These are phyloP conservation scores for Apotomis turbidana DNA, from an alignment of 2,888 invertebrate genomes.

Conservation along the genomic window DNA sequence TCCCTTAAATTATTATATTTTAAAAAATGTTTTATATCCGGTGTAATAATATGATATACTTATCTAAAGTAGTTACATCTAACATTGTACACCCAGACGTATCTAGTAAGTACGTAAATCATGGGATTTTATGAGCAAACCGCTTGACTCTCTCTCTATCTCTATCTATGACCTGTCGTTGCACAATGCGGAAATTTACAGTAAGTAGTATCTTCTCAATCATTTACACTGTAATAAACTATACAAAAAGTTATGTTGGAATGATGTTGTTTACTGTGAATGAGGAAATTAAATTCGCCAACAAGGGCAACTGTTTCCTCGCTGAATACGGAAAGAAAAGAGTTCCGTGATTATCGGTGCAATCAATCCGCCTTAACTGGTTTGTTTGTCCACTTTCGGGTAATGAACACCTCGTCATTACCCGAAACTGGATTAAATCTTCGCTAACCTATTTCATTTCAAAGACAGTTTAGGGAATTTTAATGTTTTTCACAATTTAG, in stretches of 20 bases:
- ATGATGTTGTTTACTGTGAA: conserved; percentile 25
- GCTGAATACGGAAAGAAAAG: conserved; percentile 33
- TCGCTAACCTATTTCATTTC: not conserved
- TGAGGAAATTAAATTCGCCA: conserved; percentile 36
- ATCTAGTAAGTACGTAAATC: too few species aligned
- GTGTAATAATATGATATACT: too few species aligned
- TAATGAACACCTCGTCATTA: not conserved
- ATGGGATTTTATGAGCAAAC: not conserved
- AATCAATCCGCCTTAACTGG: conserved; percentile 4
- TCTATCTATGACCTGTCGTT: conserved; percentile 4
- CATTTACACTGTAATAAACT: conserved; percentile 29
- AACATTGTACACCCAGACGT: too few species aligned
- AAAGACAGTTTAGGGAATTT: not conserved
- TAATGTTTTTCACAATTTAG: conserved; percentile 20
- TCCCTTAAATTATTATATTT: too few species aligned
- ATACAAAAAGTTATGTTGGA: conserved; percentile 3
- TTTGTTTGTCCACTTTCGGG: not conserved
- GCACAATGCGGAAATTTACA: conserved; percentile 1
- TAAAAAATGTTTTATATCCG: too few species aligned
- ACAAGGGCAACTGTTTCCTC: conserved; percentile 38
- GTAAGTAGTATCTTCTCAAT: conserved; percentile 6
- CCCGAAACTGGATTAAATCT: not conserved
- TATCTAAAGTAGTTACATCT: too few species aligned
- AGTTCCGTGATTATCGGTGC: conserved; percentile 32
- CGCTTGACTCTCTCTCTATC: too few species aligned